These are phyloP conservation scores for Hippocampus mohnikei DNA, from an alignment of 2,113 vertebrate genomes.

Conservation along the genomic window DNA sequence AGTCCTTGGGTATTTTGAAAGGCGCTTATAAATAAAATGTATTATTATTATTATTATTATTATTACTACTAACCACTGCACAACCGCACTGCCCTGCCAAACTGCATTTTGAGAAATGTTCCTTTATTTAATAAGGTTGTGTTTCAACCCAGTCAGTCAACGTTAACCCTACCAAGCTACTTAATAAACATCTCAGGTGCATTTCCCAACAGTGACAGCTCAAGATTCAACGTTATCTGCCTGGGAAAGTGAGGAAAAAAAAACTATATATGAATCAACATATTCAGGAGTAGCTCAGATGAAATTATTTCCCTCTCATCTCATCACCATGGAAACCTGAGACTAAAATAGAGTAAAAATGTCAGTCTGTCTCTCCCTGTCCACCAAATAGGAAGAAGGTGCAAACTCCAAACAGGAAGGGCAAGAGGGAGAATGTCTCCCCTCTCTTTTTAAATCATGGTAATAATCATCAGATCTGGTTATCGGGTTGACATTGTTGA, in stretches of 20 bases:
- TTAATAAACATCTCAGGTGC: constrained; percentile 26
- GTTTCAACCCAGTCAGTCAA: neutral
- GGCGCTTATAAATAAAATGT: too few species aligned
- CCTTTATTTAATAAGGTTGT: neutral
- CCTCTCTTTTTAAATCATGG: neutral
- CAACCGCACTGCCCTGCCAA: constrained; percentile 19
- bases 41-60: too few species aligned
- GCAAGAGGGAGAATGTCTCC: neutral
- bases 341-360: constrained; percentile 48
- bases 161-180: neutral
- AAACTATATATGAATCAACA: constrained; percentile 41
- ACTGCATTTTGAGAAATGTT: neutral
- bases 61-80: too few species aligned
- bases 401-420: neutral
- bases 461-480: neutral
- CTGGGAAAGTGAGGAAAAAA: constrained; percentile 23
- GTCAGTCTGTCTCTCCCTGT: neutral
- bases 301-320: constrained; percentile 40
- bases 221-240: constrained; percentile 42
- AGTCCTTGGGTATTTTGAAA: too few species aligned
- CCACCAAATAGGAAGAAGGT: neutral
- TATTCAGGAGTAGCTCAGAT: constrained; percentile 44
- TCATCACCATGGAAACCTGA: constrained; percentile 62
- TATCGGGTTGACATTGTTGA: neutral
- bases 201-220: constrained; percentile 25